Evolutionary conservation across 2,797 vertebrate species (phyloP).

Genomic region (Diplodus puntazzo): DNA sequence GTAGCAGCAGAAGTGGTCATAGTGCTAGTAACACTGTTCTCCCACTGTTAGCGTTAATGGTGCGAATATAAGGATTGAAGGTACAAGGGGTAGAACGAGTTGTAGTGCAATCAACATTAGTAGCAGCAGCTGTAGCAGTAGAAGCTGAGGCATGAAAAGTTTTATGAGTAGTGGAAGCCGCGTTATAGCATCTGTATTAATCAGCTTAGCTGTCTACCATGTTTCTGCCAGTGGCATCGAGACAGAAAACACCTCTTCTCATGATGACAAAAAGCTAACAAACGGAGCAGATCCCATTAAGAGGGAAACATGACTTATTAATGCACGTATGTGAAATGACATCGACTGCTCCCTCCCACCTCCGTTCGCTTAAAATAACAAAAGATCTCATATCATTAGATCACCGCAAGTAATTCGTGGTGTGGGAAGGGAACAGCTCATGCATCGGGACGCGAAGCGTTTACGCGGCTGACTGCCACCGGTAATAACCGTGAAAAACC

Average conservation of each 20-base stretch:
- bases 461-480: slow-evolving; percentile 33
- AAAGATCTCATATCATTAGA: slow-evolving; percentile 43
- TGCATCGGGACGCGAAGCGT: slow-evolving; percentile 29
- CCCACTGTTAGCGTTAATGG: background rate
- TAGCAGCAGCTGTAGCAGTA: background rate
- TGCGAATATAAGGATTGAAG: background rate
- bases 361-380: slow-evolving; percentile 2
- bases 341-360: background rate
- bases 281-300: slow-evolving; percentile 13
- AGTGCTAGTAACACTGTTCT: background rate
- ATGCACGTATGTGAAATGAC: slow-evolving; percentile 20
- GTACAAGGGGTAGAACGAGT: background rate
- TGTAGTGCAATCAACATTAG: background rate
- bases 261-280: background rate
- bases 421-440: slow-evolving; percentile 42
- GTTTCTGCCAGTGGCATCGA: slow-evolving; percentile 2
- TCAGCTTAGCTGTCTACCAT: slow-evolving; percentile 23
- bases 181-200: slow-evolving; percentile 21
- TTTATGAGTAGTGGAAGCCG: background rate
- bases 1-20: background rate
- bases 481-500: slow-evolving; percentile 62
- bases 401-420: background rate
- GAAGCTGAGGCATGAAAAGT: background rate
- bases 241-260: slow-evolving; percentile 10
- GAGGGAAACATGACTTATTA: slow-evolving; percentile 8